Conservation (phyloP, 2,888 invertebrate species). For the Aspidiotus destructor region DNA sequence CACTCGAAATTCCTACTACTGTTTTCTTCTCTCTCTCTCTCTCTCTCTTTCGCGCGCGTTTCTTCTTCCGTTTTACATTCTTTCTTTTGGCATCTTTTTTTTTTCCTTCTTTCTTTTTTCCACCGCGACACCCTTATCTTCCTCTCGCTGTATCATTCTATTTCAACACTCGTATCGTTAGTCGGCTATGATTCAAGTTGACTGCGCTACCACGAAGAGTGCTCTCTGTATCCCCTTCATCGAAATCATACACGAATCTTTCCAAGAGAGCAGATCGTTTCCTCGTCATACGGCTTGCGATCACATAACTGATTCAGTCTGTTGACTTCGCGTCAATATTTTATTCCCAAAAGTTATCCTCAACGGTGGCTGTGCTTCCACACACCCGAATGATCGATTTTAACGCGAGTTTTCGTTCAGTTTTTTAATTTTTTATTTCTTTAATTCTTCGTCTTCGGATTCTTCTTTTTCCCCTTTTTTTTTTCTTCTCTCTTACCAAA, state of each 20-base stretch:
- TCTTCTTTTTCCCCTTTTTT: too few species aligned
- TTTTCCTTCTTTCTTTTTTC: constrained; percentile 1
- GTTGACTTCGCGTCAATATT: not conserved
- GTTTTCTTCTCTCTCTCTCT: too few species aligned
- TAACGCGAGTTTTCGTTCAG: too few species aligned
- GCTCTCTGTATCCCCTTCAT: not conserved
- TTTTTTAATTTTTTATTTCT: too few species aligned
- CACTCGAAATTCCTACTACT: too few species aligned
- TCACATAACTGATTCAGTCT: constrained; percentile 1
- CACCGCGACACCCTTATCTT: not conserved
- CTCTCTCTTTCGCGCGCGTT: too few species aligned
- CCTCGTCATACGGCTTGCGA: not conserved
- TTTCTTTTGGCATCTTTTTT: not conserved
- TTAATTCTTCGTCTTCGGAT: too few species aligned
- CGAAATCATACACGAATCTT: not conserved
- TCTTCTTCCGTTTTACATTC: too few species aligned
- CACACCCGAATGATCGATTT: too few species aligned
- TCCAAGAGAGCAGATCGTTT: not conserved
- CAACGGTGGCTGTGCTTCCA: not conserved
- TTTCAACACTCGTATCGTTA: not conserved
- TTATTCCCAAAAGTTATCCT: too few species aligned
- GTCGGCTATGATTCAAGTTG: not conserved
- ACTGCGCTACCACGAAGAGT: not conserved
- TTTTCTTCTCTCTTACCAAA: too few species aligned
- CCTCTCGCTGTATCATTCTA: not conserved